These are phyloP conservation scores for Pristionchus arcanus DNA, from an alignment of 2,888 invertebrate genomes.

Conservation along the genomic window DNA sequence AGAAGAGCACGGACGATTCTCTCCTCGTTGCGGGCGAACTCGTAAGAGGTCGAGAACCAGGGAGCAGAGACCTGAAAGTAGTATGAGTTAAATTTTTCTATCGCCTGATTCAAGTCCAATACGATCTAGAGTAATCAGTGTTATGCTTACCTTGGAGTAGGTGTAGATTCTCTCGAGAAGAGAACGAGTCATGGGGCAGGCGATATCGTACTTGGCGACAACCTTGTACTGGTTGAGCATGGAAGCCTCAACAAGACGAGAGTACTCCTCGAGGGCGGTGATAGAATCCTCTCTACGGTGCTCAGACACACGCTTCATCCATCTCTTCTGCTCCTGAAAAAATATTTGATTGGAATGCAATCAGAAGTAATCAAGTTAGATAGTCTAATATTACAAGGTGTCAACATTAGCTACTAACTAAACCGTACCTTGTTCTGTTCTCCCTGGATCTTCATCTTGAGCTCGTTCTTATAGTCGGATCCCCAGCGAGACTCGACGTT, in stretches of 20 bases:
- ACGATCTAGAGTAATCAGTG: conserved; percentile 15
- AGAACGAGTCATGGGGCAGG: conserved; percentile 57
- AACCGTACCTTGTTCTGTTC: conserved; percentile 54
- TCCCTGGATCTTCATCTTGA: conserved; percentile 51
- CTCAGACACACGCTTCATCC: conserved; percentile 62
- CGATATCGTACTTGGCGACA: conserved; percentile 63
- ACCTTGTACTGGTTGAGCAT: conserved; percentile 66
- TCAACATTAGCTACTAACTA: background rate
- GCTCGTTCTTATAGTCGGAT: conserved; percentile 53
- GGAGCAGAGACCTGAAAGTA: conserved; percentile 48
- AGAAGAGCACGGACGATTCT: conserved; percentile 13
- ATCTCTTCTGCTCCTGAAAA: conserved; percentile 62
- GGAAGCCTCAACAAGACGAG: conserved; percentile 63
- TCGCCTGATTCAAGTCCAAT: no score
- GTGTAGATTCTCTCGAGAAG: conserved; percentile 57
- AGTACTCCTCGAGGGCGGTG: conserved; percentile 60
- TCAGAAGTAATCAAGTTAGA: no score
- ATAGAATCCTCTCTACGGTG: conserved; percentile 50
- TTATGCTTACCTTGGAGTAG: conserved; percentile 78
- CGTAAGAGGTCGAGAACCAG: background rate
- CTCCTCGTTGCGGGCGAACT: conserved; percentile 27
- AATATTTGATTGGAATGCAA: background rate
- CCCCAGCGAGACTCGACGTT: conserved; percentile 36
- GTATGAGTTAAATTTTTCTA: no score
- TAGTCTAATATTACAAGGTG: no score